Base-by-base conservation (phyloP, 1,140 invertebrate species). In the Drosophila tsacasi region DNA sequence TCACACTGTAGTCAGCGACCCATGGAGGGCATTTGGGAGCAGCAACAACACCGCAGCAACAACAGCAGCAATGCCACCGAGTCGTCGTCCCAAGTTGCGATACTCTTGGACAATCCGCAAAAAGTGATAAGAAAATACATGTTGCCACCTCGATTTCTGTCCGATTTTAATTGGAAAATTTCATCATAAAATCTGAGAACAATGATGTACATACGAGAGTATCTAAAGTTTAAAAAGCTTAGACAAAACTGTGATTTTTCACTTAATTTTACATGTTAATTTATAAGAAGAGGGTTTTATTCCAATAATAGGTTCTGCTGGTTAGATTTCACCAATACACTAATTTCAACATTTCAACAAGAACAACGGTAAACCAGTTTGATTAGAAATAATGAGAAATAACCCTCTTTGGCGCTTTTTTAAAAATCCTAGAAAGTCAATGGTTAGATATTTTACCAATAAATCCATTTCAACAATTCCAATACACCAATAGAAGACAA, bases 11-110 rank as follows among this genome's bases (percentile, higher is more conserved):
- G 78, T 80, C 81, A 89, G 84, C 84, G 81, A 89, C 84, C 84
- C 84, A 89, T 89, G 84, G 84, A 89, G 81, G 84, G 84, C 81
- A 89, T 90, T 80, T 64, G 80, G 75, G 77, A 77, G 76, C 80
- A 74, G 62, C 76, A 79, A 44, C 59, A 68, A 59, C 49, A 52
- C 10, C 21, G 46, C 54, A 79, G 25, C 37, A 23, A 44, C 61
- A 62, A 32, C 17, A 62, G 17, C 30, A 49, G 42, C 19, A 13
- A 37, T 21, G 17, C 54, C 21, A 72, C 44, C 50, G 49, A 40
- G 46, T 55, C 39, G 27, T 30, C n/a, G 47, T 30, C 37, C 67
- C 15, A 37, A 71, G 42, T 72, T 72, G 42, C 54, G 44, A 72
- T 72, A 69, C 68, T 69, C 66, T 72, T 47, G 68, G 39, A 49